Evolutionary conservation across 2,113 vertebrate species (phyloP), one percentile per base, ranked within the genome.

Genomic region (Helogale parvula): DNA sequence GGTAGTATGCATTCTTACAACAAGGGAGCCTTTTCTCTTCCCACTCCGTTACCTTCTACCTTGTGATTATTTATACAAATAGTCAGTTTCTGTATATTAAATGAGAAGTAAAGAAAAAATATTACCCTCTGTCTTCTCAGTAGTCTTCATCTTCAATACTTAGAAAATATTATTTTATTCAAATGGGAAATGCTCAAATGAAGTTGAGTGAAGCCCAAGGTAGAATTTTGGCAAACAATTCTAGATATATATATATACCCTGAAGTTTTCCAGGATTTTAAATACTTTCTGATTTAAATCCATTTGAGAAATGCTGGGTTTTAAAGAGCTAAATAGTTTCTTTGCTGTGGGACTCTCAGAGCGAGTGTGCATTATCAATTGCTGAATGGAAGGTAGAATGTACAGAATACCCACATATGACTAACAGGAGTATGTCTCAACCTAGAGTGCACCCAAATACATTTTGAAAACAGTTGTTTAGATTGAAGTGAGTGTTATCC

Each of bases 171-270:
- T 90, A 96, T 92, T 93, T 93, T 77, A 63, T 35, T 47, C 82
- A 97, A 98, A 35, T 65, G 54, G 76, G 41, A 98, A 96, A 97
- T 97, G 47, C 98, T 97, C 87, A 98, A 96, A 63, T 76, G 91
- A 92, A 96, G n/a, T 90, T 96, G 35, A 94, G 63, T 92, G 66
- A 54, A 45, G 52, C 77, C 92, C 35, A 68, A 97, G 57, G 35
- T 31, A n/a, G 7, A 90, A 96, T 90, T 98, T 79, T 97, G 97
- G 79, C 60, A 96, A 97, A 74, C 92, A 33, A 80, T 9, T 72
- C 57, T 41, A 87, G 47, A 41, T 66, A 25, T 15, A 74, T 66
- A 25, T 15, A 74, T 85, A 1, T 25, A 65, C 15, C 11, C 0
- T 95, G 9, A 47, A 31, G 1, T 35, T 86, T 66, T 92, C 86